phyloP scores from a whole-genome alignment of 2,888 invertebrate species.

The Encarsia formosa region DNA sequence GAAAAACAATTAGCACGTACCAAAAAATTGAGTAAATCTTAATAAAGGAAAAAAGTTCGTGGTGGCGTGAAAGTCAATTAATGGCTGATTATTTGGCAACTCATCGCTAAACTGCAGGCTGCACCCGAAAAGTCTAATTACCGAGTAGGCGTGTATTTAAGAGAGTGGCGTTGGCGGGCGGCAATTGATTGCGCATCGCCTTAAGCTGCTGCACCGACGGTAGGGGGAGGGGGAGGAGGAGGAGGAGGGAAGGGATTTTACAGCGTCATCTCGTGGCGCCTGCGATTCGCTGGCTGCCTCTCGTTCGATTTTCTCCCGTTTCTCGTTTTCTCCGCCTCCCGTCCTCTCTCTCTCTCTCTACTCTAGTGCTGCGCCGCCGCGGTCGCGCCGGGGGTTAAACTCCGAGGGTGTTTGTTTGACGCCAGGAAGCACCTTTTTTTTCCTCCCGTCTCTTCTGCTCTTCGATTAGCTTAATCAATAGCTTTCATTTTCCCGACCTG shows the following conservation, averaged over 20 bases:
- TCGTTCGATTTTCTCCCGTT: conserved; percentile 22
- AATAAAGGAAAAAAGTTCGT: background rate
- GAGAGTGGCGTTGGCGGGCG: conserved; percentile 2
- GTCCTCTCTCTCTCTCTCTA: conserved; percentile 15
- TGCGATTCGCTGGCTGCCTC: conserved; percentile 29
- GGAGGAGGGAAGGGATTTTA: conserved; percentile 26
- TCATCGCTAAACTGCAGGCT: background rate
- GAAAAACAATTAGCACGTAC: conserved; percentile 21
- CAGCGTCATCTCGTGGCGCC: conserved; percentile 45
- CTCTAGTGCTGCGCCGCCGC: background rate
- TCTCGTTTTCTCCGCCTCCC: conserved; percentile 14
- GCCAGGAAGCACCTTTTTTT: background rate
- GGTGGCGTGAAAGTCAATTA: background rate
- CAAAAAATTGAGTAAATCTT: conserved; percentile 7
- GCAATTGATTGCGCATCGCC: conserved; percentile 26
- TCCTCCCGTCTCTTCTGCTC: too few species aligned
- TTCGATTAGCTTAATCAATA: too few species aligned
- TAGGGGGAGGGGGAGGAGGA: too few species aligned
- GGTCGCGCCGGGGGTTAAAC: too few species aligned
- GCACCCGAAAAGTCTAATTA: background rate
- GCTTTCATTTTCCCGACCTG: too few species aligned
- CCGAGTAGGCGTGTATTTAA: background rate
- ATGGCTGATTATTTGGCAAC: too few species aligned
- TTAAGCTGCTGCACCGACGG: background rate
- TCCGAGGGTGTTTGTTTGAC: too few species aligned